Base-by-base conservation (phyloP, 1,140 invertebrate species). In the Halotydeus destructor region DNA sequence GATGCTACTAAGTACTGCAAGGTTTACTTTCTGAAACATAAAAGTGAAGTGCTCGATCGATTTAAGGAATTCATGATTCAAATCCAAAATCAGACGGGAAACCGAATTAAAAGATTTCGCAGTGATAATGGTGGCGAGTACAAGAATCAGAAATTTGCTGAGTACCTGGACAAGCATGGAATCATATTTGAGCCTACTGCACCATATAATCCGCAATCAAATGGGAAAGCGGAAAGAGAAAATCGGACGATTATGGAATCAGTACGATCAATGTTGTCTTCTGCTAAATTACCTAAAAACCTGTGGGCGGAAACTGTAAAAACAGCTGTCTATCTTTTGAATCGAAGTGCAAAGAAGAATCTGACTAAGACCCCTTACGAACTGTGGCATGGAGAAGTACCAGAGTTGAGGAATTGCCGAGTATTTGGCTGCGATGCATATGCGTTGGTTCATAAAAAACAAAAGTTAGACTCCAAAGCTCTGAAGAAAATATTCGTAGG, bases 1-100 rank as follows among this genome's bases (percentile, higher is more conserved):
- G 57, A 62, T 37, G 56, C 48, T 44, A 58, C 57, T 18, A 48
- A 54, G 14, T 61, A 51, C 38, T 44, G 54, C n/a, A 46, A n/a
- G 5, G 48, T 61, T 2, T 57, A 60, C 34, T 63, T 64, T 45
- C 14, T 64, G 1, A 57, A 57, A 50, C 36, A 31, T 5, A 65
- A 63, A 51, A 42, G 49, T 44, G 54, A 64, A 28, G 55, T 57
- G n/a, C n/a, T n/a, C n/a, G n/a, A n/a, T n/a, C n/a, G n/a, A n/a
- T n/a, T n/a, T n/a, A n/a, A n/a, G n/a, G n/a, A n/a, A n/a, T n/a
- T n/a, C n/a, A n/a, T n/a, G n/a, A n/a, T n/a, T n/a, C n/a, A n/a
- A n/a, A 12, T 41, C 6, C n/a, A 44, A 24, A 40, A n/a, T 8
- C 6, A 38, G 22, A 44, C 42, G 1, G 23, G 18, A 4, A 23